These are phyloP conservation scores for Orycteropus afer DNA, from an alignment of 2,113 vertebrate genomes.

Conservation along the genomic window DNA sequence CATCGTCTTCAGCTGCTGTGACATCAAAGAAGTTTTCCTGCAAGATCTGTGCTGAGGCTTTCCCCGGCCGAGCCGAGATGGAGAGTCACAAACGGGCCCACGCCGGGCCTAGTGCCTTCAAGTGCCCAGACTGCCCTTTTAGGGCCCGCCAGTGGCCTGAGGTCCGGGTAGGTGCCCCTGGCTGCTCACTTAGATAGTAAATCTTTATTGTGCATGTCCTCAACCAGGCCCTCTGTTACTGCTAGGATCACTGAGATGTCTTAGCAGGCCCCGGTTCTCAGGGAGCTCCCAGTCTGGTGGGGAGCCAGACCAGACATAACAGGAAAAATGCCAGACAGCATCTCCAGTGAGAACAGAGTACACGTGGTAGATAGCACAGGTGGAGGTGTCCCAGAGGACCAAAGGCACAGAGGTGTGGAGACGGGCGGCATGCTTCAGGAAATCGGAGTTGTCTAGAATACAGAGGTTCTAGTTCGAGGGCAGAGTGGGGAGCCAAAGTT, in stretches of 20 bases:
- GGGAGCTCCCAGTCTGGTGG: neutral
- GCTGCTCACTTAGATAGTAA: neutral
- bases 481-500: accelerated
- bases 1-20: conserved; percentile 45
- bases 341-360: neutral
- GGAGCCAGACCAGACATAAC: neutral
- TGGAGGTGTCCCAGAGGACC: no score
- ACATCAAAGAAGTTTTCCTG: conserved; percentile 95
- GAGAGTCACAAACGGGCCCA: conserved; percentile 99
- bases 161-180: conserved; percentile 89
- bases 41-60: conserved; percentile 95
- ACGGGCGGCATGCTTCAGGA: neutral
- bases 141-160: conserved; percentile 93
- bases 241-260: neutral
- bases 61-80: conserved; percentile 96
- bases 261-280: neutral
- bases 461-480: no score
- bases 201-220: neutral
- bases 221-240: neutral
- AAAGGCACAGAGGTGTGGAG: neutral
- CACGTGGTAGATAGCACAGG: neutral
- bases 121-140: conserved; percentile 96
- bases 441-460: accelerated
- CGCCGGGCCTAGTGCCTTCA: conserved; percentile 92
- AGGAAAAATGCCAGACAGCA: neutral